Conservation (phyloP, 2,888 invertebrate species). For the Athalia rosae region DNA sequence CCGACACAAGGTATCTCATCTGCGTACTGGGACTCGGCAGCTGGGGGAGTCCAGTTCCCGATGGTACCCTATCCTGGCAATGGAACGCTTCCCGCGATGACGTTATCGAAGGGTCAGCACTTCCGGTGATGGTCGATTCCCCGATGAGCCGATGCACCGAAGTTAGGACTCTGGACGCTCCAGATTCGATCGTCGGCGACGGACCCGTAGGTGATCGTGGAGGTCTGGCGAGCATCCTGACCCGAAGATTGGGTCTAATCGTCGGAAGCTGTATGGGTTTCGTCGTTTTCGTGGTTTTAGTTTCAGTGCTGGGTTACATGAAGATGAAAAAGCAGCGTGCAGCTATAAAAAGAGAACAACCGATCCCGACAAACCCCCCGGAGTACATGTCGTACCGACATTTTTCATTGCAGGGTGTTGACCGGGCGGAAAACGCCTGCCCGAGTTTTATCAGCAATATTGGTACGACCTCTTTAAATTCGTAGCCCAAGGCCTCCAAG, state of each 20-base stretch:
- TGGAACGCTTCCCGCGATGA: conserved; percentile 75
- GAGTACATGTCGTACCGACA: conserved; percentile 88
- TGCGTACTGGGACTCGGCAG: conserved; percentile 91
- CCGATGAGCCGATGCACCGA: conserved; percentile 86
- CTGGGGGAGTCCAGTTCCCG: conserved; percentile 78
- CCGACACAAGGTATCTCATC: conserved; percentile 88
- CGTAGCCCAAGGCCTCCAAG: conserved; percentile 67
- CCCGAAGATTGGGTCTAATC: conserved; percentile 88
- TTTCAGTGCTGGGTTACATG: conserved; percentile 88
- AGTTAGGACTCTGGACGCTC: conserved; percentile 84
- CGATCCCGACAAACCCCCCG: conserved; percentile 78
- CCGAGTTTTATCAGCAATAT: conserved; percentile 71
- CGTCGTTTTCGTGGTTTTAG: conserved; percentile 88
- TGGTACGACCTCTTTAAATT: conserved; percentile 68
- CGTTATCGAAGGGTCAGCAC: conserved; percentile 78
- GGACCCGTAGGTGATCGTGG: conserved; percentile 80
- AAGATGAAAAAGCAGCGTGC: conserved; percentile 89
- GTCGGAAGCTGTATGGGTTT: conserved; percentile 92
- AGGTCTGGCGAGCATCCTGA: conserved; percentile 84
- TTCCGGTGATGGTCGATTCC: conserved; percentile 81
- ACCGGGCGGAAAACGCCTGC: conserved; percentile 71
- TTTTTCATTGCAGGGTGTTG: conserved; percentile 82
- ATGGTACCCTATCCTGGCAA: conserved; percentile 65
- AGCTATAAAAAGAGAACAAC: conserved; percentile 82
- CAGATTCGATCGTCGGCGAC: conserved; percentile 78